Conservation (phyloP, 2,113 vertebrate genomes). For the Raphicerus campestris region DNA sequence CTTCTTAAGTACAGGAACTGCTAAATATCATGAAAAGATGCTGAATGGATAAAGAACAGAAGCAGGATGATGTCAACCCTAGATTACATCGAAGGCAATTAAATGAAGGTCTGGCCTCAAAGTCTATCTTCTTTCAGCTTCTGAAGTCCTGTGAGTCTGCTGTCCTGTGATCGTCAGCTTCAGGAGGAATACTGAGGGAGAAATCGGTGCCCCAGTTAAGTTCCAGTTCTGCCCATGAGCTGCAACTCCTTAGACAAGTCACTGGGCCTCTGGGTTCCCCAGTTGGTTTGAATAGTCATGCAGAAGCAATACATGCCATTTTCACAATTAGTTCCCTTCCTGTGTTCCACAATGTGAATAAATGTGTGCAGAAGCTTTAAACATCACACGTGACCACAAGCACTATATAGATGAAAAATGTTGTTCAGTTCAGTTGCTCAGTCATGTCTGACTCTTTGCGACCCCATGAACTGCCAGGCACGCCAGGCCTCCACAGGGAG, state of each 20-base stretch:
- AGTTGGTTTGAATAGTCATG: neutral
- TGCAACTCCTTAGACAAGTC: neutral
- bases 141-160: neutral
- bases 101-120: neutral
- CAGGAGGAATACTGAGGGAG: neutral
- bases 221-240: neutral
- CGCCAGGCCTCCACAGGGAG: neutral
- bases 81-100: neutral
- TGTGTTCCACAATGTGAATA: neutral
- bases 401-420: neutral
- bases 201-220: neutral
- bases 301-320: neutral
- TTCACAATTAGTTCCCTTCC: neutral
- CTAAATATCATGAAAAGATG: neutral
- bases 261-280: neutral
- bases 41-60: neutral
- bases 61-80: no score
- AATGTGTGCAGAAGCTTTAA: neutral
- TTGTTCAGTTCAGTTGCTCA: neutral
- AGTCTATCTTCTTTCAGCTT: neutral
- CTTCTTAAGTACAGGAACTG: neutral
- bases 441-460: fast-evolving
- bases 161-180: neutral
- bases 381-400: neutral
- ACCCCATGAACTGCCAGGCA: fast-evolving